These are phyloP conservation scores for Cylas formicarius DNA, from an alignment of 1,140 invertebrate species.

Conservation along the genomic window DNA sequence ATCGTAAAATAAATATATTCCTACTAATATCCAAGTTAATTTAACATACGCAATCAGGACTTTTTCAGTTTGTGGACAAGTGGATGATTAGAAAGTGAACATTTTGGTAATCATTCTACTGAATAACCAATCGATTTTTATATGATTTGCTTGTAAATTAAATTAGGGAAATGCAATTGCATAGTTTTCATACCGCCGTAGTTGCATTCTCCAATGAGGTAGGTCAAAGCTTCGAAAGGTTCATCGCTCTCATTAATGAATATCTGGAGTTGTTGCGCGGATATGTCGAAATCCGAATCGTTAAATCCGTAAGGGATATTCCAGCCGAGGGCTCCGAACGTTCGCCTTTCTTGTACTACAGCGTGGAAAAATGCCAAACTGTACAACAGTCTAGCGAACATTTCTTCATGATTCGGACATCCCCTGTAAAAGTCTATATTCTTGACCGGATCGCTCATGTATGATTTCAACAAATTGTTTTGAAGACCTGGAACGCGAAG, in stretches of 20 bases:
- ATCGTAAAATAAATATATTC: no score
- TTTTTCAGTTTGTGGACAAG: no score
- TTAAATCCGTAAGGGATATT: conserved; percentile 94
- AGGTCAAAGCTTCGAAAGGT: conserved; percentile 81
- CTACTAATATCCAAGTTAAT: no score
- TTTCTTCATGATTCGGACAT: conserved; percentile 60
- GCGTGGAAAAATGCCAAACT: conserved; percentile 92
- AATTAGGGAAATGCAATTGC: no score
- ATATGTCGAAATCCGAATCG: conserved; percentile 89
- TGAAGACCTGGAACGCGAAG: conserved; percentile 55
- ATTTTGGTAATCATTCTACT: conserved; percentile 2
- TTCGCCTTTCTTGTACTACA: conserved; percentile 82
- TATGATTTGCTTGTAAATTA: no score
- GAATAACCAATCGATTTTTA: no score
- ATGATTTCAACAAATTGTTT: conserved; percentile 79
- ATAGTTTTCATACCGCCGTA: conserved; percentile 83
- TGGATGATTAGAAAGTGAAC: no score
- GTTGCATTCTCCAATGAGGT: conserved; percentile 91
- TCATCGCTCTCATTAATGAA: conserved; percentile 63
- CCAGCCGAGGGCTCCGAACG: conserved; percentile 89
- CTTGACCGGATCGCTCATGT: conserved; percentile 69
- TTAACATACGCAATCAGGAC: no score
- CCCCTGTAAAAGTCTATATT: conserved; percentile 61
- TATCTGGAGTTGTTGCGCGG: conserved; percentile 74
- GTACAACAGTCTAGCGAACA: conserved; percentile 77